phyloP scores from a whole-genome alignment of 92 coral and sea anemone genomes.

The Parazoanthus darwini region DNA sequence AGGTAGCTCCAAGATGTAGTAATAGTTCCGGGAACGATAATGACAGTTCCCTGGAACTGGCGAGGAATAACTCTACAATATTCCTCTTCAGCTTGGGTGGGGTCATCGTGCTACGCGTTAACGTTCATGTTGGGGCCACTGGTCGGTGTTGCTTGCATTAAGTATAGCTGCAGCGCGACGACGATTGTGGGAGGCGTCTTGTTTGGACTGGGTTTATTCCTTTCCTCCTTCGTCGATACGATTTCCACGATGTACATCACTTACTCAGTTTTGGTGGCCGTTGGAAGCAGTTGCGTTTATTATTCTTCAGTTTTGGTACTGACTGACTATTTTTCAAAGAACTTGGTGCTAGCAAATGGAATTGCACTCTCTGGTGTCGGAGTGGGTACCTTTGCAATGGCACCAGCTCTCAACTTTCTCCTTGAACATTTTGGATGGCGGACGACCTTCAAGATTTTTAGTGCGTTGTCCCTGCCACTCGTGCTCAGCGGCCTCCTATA shows the following conservation, averaged over 20 bases:
- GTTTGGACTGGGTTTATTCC: constrained; percentile 62
- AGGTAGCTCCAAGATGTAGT: neutral
- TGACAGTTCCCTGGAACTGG: neutral
- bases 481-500: constrained; percentile 68
- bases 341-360: constrained; percentile 83
- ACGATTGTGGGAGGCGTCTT: constrained; percentile 64
- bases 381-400: constrained; percentile 78
- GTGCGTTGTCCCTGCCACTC: constrained; percentile 59
- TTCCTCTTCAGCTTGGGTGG: constrained; percentile 77
- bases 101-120: constrained; percentile 73
- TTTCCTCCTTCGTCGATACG: constrained; percentile 62
- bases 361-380: constrained; percentile 90
- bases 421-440: constrained; percentile 77
- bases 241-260: constrained; percentile 68
- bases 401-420: constrained; percentile 67
- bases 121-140: constrained; percentile 71
- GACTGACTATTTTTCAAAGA: constrained; percentile 64
- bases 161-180: constrained; percentile 62
- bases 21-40: neutral
- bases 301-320: constrained; percentile 68
- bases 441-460: constrained; percentile 68
- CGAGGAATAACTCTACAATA: neutral
- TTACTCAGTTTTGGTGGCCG: constrained; percentile 69
- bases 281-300: constrained; percentile 71
- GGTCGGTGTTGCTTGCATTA: constrained; percentile 57